Conservation (phyloP, 2,797 vertebrate genomes). For the Enteromius viviparus region DNA sequence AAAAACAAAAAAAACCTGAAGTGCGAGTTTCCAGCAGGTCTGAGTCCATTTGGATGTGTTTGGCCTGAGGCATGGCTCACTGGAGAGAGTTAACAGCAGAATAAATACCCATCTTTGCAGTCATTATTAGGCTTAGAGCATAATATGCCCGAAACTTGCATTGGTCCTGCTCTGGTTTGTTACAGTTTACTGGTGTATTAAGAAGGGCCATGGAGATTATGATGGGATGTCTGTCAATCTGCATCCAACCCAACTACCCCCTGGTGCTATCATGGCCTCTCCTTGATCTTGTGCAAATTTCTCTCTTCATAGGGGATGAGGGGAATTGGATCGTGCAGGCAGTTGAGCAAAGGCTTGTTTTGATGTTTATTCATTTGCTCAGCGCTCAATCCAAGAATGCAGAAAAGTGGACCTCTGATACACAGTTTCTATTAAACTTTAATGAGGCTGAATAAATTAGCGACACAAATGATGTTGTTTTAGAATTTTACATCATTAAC, state of each 20-base stretch:
- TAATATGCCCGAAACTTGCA: constrained; percentile 81
- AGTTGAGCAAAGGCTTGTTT: constrained; percentile 74
- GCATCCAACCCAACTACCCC: constrained; percentile 41
- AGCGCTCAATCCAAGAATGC: constrained; percentile 73
- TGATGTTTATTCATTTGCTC: constrained; percentile 78
- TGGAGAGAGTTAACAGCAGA: constrained; percentile 85
- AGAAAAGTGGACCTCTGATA: constrained; percentile 82
- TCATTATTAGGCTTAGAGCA: constrained; percentile 86
- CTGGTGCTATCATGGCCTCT: constrained; percentile 55
- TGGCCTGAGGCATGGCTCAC: constrained; percentile 82
- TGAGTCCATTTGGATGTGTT: constrained; percentile 79
- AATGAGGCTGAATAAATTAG: constrained; percentile 84
- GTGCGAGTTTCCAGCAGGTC: constrained; percentile 70
- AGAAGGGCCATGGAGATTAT: constrained; percentile 81
- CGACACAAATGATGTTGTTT: constrained; percentile 83
- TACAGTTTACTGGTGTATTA: constrained; percentile 84
- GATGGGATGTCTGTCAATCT: constrained; percentile 64
- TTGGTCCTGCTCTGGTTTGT: constrained; percentile 77
- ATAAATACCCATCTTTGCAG: constrained; percentile 86
- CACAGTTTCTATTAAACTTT: constrained; percentile 81
- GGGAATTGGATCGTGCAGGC: constrained; percentile 76
- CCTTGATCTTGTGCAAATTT: constrained; percentile 85
- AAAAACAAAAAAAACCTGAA: constrained; percentile 49
- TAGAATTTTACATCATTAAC: constrained; percentile 78
- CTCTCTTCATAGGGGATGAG: constrained; percentile 80